Conservation (phyloP, 2,888 invertebrate genomes). For the Drymonia ruficornis region DNA sequence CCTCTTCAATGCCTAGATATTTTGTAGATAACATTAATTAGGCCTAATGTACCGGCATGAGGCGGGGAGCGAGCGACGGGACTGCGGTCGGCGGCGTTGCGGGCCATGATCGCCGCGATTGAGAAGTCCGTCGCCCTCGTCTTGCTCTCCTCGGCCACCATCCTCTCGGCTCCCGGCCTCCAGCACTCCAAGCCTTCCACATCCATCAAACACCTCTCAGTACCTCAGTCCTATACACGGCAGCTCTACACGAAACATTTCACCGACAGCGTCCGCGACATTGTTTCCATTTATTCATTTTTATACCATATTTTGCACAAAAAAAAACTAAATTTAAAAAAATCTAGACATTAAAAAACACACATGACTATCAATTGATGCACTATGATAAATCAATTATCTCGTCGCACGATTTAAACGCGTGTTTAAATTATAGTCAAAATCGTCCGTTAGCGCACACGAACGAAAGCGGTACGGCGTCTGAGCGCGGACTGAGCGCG, state of each 20-base stretch:
- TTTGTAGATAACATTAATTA: conserved; percentile 37
- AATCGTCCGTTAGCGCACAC: conserved; percentile 40
- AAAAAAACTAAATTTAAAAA: conserved; percentile 19
- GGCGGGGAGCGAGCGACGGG: conserved; percentile 76
- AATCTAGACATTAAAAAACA: conserved; percentile 27
- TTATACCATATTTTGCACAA: conserved; percentile 19
- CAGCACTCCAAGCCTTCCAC: conserved; percentile 78
- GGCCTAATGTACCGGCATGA: conserved; percentile 73
- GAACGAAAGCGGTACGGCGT: conserved; percentile 61
- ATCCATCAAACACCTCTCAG: conserved; percentile 76
- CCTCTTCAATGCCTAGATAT: not conserved
- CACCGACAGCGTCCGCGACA: conserved; percentile 68
- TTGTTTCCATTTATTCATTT: conserved; percentile 50
- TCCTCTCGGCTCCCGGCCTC: conserved; percentile 70
- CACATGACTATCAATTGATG: conserved; percentile 18
- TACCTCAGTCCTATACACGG: conserved; percentile 49
- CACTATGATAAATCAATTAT: conserved; percentile 34
- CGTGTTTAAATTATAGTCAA: conserved; percentile 41
- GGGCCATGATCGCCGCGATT: conserved; percentile 97
- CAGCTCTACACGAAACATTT: conserved; percentile 53
- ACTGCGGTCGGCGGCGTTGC: conserved; percentile 78
- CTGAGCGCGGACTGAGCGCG: conserved; percentile 76
- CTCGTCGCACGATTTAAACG: conserved; percentile 34
- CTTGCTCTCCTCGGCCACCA: conserved; percentile 80
- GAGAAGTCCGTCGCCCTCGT: conserved; percentile 95